phyloP scores from a whole-genome alignment of 2,113 vertebrate species.

The Xenopus laevis region DNA sequence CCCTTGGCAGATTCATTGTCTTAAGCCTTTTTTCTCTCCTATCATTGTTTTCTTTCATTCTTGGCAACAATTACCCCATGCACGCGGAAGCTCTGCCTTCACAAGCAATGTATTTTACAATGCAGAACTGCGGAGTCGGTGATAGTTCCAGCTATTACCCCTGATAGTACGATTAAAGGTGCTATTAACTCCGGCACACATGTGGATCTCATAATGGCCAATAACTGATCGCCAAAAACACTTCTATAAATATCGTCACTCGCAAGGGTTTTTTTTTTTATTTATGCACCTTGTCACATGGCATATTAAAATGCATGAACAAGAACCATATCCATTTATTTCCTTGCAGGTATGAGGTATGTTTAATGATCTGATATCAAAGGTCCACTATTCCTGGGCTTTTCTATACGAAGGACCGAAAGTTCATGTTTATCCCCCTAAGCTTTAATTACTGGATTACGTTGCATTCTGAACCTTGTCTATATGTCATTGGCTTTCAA shows the following conservation, averaged over 20 bases:
- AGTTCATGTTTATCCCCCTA: too few relatives aligned
- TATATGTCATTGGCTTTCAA: too few relatives aligned
- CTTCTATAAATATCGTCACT: not conserved
- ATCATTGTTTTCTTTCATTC: conserved; percentile 54
- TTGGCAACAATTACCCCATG: conserved; percentile 49
- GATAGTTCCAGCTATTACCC: conserved; percentile 54
- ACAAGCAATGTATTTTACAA: conserved; percentile 52
- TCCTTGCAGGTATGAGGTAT: too few relatives aligned
- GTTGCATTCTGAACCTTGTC: too few relatives aligned
- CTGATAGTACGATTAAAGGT: conserved; percentile 57
- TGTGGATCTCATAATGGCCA: conserved; percentile 50
- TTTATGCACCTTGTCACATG: too few relatives aligned
- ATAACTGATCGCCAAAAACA: too few relatives aligned
- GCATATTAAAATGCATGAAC: too few relatives aligned
- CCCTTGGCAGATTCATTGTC: conserved; percentile 52
- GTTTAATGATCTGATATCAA: too few relatives aligned
- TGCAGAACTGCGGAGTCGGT: conserved; percentile 49
- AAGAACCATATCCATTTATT: too few relatives aligned
- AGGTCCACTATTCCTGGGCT: too few relatives aligned
- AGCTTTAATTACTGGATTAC: too few relatives aligned
- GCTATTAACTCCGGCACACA: conserved; percentile 57
- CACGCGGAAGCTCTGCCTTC: conserved; percentile 46
- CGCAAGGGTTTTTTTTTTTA: not conserved
- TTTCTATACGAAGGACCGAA: too few relatives aligned
- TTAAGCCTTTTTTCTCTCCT: conserved; percentile 45